Conservation (phyloP, 2,888 invertebrate genomes). For the Gymnocheta viridis region DNA sequence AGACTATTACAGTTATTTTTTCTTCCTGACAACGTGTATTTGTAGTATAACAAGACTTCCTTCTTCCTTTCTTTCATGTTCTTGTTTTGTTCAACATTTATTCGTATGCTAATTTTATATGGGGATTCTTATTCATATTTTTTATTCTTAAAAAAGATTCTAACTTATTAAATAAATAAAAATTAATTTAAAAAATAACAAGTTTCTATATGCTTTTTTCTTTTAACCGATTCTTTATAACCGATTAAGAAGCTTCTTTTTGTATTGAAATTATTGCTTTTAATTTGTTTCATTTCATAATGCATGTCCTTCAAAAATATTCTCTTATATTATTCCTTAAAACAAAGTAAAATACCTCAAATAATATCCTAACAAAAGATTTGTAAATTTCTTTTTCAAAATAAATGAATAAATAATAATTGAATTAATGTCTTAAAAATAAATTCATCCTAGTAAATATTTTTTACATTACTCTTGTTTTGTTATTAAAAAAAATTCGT, state of each 20-base stretch:
- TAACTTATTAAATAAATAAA: too few relatives aligned
- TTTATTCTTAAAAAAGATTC: too few relatives aligned
- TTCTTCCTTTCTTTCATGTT: neutral
- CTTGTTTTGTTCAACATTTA: neutral
- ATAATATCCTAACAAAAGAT: neutral
- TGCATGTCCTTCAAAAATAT: too few relatives aligned
- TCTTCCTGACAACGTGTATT: neutral
- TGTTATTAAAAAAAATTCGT: constrained; percentile 17
- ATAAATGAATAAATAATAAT: constrained; percentile 14
- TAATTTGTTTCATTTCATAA: too few relatives aligned
- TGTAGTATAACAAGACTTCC: constrained; percentile 3
- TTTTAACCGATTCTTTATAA: too few relatives aligned
- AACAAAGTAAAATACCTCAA: neutral
- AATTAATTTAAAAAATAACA: too few relatives aligned
- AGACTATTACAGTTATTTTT: neutral
- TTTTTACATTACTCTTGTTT: constrained; percentile 3
- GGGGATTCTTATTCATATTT: neutral
- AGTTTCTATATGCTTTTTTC: too few relatives aligned
- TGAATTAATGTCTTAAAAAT: constrained; percentile 14
- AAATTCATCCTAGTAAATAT: constrained; percentile 18
- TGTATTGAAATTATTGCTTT: too few relatives aligned
- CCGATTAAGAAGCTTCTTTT: too few relatives aligned
- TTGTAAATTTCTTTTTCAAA: neutral
- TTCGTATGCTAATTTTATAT: neutral
- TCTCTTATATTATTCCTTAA: too few relatives aligned